A percentile compares a stretch with the other conserved stretches of the same genome.
Evolutionary conservation across 2,797 vertebrate species (phyloP).

Genomic region (Momotus momota): DNA sequence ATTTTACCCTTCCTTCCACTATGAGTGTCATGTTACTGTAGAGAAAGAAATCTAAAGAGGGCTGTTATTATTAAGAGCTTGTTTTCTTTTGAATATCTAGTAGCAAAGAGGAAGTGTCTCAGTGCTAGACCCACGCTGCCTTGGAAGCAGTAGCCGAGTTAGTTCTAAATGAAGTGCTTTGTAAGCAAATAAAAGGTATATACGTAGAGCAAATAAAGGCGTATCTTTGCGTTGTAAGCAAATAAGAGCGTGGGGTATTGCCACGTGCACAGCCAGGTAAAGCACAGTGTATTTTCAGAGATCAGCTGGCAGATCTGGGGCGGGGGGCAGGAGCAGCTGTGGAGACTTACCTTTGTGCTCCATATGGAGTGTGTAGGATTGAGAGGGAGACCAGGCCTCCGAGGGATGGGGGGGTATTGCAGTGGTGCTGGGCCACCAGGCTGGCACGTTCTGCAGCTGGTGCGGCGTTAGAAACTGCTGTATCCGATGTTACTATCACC

Average conservation of each 20-base stretch:
- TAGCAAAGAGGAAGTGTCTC: background rate
- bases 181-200: background rate
- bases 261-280: background rate
- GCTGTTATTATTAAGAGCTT: background rate
- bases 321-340: background rate
- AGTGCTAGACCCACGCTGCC: background rate
- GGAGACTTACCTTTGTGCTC: background rate
- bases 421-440: accelerated
- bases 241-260: background rate
- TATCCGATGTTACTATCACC: background rate
- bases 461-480: background rate
- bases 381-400: background rate
- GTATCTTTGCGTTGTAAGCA: background rate
- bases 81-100: background rate
- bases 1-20: background rate
- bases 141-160: background rate
- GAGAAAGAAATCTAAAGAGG: background rate
- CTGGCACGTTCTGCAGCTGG: background rate
- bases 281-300: background rate
- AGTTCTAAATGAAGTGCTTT: background rate
- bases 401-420: background rate
- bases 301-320: background rate
- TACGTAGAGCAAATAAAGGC: background rate
- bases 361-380: background rate
- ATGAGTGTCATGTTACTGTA: background rate